phyloP scores from a whole-genome alignment of 2,113 vertebrate genomes.

The Gulo gulo region DNA sequence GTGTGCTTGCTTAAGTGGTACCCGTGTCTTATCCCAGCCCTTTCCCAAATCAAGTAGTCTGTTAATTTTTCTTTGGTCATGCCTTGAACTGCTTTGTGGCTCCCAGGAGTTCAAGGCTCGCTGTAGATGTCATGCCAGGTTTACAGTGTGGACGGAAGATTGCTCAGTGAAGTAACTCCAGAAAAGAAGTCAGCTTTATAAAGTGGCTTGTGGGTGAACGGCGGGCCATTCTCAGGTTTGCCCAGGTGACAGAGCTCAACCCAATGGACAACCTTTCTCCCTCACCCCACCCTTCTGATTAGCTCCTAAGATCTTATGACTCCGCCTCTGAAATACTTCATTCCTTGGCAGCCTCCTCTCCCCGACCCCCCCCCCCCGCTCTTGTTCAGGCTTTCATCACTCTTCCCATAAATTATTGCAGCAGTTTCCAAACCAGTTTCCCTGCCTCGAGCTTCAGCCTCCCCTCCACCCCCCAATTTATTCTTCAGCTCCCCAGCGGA shows the following conservation, averaged over 20 bases:
- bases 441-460: slow-evolving; percentile 44
- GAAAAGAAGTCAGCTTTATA: background rate
- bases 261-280: background rate
- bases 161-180: background rate
- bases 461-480: slow-evolving; percentile 57
- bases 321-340: slow-evolving; percentile 33
- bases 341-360: slow-evolving; percentile 38
- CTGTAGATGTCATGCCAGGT: background rate
- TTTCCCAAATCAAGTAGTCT: slow-evolving; percentile 13
- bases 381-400: slow-evolving; percentile 39
- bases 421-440: slow-evolving; percentile 70
- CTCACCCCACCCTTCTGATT: slow-evolving; percentile 23
- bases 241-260: background rate
- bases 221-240: background rate
- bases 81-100: background rate
- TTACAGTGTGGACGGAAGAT: slow-evolving; percentile 1
- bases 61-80: background rate
- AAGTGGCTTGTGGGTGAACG: background rate
- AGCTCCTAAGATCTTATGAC: background rate
- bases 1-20: background rate
- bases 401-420: slow-evolving; percentile 35
- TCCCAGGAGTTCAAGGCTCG: background rate
- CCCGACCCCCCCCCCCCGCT: background rate
- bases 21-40: background rate
- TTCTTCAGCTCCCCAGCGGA: slow-evolving; percentile 24